Evolutionary conservation across 2,113 vertebrate species (phyloP), one percentile per base, ranked within the genome.

Genomic region (Bucco capensis): DNA sequence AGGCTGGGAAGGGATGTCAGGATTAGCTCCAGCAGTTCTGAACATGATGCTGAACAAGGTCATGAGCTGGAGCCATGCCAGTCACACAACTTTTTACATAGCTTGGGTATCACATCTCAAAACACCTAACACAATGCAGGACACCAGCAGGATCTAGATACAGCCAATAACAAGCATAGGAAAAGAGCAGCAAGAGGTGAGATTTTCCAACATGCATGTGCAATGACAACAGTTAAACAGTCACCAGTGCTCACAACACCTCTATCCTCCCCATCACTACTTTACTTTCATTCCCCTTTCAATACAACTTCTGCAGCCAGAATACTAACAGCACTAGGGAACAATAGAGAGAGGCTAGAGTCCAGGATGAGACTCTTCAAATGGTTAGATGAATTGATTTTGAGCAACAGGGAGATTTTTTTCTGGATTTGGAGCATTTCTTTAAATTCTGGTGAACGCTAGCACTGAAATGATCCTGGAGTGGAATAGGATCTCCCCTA

Each of bases 391-490:
- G 50, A 66, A 76, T 60, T 62, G 8, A 82, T 62, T 87, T 86
- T 61, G 33, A 84, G 27, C 44, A 40, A 44, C 1, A 51, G 12
- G 3, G n/a, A 50, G 71, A 47, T 83, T 88, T 89, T 35, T 79
- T 82, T 23, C 33, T 47, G 62, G 62, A 84, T 93, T 79, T 94
- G 28, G 40, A 92, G 50, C 37, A 54, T 84, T 89, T 85, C 76
- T 57, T 90, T 18, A 54, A 25, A 42, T 66, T 84, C 30, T 77
- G 24, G 35, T 62, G 81, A 82, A 89, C 90, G 53, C 42, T 3
- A 4, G 62, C 74, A 58, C 37, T 62, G 85, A 73, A 90, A 73
- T 4, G 13, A 79, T 51, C 35, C 58, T 79, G 62, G 81, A 75
- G 56, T 38, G 67, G 54, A 73, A 89, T 33, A 56, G 46, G 46